Conservation (phyloP, 2,888 invertebrate genomes). For the Acanthosepion esculentum region DNA sequence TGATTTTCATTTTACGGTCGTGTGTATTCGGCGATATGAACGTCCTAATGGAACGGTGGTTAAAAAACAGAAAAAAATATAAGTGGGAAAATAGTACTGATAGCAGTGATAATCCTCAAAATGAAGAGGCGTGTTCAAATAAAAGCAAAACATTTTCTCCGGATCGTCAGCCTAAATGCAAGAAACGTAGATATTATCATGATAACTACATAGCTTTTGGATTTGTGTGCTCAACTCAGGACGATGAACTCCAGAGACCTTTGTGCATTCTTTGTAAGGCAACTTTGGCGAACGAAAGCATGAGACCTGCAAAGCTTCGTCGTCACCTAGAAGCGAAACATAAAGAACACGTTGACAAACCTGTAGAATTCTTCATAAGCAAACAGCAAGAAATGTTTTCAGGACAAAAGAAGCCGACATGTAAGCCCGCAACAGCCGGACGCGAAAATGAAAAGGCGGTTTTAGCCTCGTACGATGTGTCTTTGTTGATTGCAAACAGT, state of each 20-base stretch:
- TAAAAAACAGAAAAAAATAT: neutral
- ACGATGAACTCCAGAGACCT: neutral
- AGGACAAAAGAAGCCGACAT: neutral
- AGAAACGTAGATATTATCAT: neutral
- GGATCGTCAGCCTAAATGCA: neutral
- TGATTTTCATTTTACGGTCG: neutral
- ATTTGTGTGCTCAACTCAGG: neutral
- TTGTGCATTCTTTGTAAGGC: neutral
- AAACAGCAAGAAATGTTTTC: neutral
- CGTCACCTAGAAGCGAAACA: neutral
- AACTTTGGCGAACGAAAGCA: neutral
- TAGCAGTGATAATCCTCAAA: neutral
- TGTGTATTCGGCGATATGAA: neutral
- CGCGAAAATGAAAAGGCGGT: neutral
- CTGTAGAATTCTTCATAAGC: neutral
- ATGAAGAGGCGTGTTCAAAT: neutral
- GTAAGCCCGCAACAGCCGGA: neutral
- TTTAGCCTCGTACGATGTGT: constrained; percentile 39
- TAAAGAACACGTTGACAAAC: constrained; percentile 12
- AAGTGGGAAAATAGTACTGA: neutral
- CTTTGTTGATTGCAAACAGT: neutral
- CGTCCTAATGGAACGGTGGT: neutral
- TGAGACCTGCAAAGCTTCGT: neutral
- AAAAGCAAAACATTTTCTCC: neutral
- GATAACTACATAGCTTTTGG: neutral